phyloP scores from a whole-genome alignment of 2,113 vertebrate genomes.

The Rhinolophus ferrumequinum region DNA sequence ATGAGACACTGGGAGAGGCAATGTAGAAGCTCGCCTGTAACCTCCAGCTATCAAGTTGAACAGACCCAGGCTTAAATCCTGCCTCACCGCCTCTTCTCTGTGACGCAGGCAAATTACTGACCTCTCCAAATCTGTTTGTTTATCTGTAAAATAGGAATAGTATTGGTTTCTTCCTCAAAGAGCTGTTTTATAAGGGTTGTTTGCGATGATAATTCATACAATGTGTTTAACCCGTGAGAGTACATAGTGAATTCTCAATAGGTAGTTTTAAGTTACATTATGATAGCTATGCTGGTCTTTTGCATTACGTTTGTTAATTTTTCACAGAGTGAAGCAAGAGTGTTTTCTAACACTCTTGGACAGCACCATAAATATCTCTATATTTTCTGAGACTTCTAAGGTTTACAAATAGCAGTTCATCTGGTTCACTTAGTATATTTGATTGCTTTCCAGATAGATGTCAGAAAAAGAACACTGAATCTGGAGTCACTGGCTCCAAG shows the following conservation, averaged over 20 bases:
- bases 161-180: neutral
- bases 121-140: neutral
- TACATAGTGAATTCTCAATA: neutral
- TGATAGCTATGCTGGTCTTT: neutral
- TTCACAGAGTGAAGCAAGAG: neutral
- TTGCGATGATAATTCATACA: neutral
- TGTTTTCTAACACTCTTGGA: conserved; percentile 11
- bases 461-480: neutral
- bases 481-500: neutral
- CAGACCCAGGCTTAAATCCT: neutral
- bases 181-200: neutral
- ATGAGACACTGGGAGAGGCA: neutral
- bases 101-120: neutral
- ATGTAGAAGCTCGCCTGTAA: neutral
- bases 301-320: neutral
- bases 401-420: neutral
- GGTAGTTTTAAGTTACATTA: neutral
- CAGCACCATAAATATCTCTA: neutral
- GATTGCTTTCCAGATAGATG: neutral
- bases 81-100: neutral
- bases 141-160: neutral
- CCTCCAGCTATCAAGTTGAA: neutral
- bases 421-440: neutral
- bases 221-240: neutral
- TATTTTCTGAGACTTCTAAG: neutral